Base-by-base conservation (phyloP, 2,888 invertebrate species). In the Sinopyrophorus schimmeli region DNA sequence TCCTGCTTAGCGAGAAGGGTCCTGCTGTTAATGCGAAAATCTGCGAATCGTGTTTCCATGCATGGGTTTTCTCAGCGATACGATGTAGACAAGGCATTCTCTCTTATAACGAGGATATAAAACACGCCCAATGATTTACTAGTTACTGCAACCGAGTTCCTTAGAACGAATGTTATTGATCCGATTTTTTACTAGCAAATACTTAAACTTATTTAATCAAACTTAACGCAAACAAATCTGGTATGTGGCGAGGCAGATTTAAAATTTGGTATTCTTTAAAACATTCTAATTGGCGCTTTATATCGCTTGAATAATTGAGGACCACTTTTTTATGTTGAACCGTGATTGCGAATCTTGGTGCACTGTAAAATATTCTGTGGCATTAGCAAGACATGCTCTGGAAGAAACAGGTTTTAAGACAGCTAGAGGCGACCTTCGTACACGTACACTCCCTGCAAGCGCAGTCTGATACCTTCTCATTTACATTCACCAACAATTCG, bases 81-180 rank as follows among this genome's bases (percentile, higher is more conserved):
- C 40, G 51, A 46, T 47, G 54, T 55, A 61, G 61, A 62, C 60
- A 60, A 59, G 59, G 57, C 53, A 58, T 61, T 60, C 59, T 47
- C 59, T 54, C 48, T 51, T 53, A 61, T 64, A 65, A 64, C 62
- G 64, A 63, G 62, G 60, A 60, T 60, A 61, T 64, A 63, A 65
- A 63, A 60, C 58, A 57, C 51, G 50, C 44, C 46, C 49, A 54
- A 55, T 58, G 55, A 58, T 58, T 55, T 58, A 58, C 52, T 54
- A 54, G 55, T 52, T 48, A 47, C 55, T 46, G 42, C 53, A 56
- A 55, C 55, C 56, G 55, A 55, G 55, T 55, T 55, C 57, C 52
- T 54, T 48, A 55, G n/a, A n/a, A n/a, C n/a, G n/a, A 54, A 54
- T 44, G 52, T 57, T 59, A 63, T 62, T 57, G 62, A 63, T 59